Conservation (phyloP, 2,797 vertebrate genomes). For the Spinus pinus region DNA sequence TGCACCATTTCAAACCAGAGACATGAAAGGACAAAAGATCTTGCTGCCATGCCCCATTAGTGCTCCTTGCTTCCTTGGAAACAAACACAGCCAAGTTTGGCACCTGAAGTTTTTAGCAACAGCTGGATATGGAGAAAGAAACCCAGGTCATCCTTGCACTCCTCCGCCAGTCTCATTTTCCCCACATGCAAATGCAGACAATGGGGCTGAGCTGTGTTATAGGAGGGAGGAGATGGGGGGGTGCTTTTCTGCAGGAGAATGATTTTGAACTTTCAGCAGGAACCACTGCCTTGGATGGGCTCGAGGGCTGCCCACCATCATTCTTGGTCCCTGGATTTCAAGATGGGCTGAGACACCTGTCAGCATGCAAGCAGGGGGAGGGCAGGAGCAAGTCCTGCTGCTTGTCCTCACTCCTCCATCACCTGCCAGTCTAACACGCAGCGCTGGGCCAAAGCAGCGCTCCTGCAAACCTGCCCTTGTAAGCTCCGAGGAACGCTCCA, state of each 20-base stretch:
- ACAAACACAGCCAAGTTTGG: background rate
- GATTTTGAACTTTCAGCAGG: background rate
- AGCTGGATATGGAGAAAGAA: background rate
- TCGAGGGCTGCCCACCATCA: background rate
- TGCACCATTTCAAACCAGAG: background rate
- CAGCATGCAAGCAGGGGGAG: background rate
- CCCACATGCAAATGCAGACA: accelerated
- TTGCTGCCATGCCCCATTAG: background rate
- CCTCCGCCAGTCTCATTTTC: background rate
- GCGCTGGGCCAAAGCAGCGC: accelerated
- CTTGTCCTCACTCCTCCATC: background rate
- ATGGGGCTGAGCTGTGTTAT: accelerated
- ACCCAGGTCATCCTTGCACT: accelerated
- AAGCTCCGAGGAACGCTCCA: background rate
- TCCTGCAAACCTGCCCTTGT: background rate
- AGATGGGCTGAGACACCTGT: accelerated
- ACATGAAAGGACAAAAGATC: background rate
- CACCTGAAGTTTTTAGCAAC: background rate
- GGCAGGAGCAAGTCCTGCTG: background rate
- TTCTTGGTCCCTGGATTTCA: background rate
- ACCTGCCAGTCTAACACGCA: accelerated
- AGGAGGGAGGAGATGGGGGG: background rate
- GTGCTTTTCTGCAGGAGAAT: background rate
- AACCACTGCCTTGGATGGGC: accelerated
- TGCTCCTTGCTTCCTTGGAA: background rate